Base-by-base conservation (phyloP, 1,140 invertebrate species). In the Drosophila nebulosa region DNA sequence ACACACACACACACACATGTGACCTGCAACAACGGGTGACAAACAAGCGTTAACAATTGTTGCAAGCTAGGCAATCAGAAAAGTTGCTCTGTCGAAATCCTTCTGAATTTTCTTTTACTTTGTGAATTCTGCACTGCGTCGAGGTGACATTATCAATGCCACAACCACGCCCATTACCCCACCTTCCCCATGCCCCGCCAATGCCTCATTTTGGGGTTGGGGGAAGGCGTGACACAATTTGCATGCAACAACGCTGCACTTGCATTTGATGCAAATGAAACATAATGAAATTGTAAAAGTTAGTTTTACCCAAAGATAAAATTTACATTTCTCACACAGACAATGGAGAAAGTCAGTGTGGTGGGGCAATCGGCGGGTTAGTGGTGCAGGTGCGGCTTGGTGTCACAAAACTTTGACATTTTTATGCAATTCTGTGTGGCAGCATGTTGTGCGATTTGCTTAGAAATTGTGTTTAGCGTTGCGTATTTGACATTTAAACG, bases 201-300 rank as follows among this genome's bases (percentile, higher is more conserved):
- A 2, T 3, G 24, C 24, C 24, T 3, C 24, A 4, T 9, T 9
- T 10, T 9, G 3, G n/a, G 35, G 2, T 16, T 21, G 10, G 2
- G 14, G 18, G 4, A 16, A 59, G 80, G 80, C 72, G 77, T 79
- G 69, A 12, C 77, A 50, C 66, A 71, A 62, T 78, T 78, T 86
- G 64, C 61, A 73, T 76, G 62, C 57, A 69, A 67, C 60, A 60
- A 58, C 42, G 50, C 55, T 57, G 52, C 64, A 69, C 62, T 76
- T 67, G 69, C 83, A 76, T 64, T 69, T 66, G 59, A 81, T 86
- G 81, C 83, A 88, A 86, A 88, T 81, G 83, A 72, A 88, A 88
- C 83, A 88, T 88, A 79, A 88, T 88, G 72, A 88, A 88, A 88
- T 88, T 88, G 83, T 88, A 74, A 88, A 88, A 88, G 83, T 88